phyloP scores from a whole-genome alignment of 2,113 vertebrate species.

The Peucedramus taeniatus region DNA sequence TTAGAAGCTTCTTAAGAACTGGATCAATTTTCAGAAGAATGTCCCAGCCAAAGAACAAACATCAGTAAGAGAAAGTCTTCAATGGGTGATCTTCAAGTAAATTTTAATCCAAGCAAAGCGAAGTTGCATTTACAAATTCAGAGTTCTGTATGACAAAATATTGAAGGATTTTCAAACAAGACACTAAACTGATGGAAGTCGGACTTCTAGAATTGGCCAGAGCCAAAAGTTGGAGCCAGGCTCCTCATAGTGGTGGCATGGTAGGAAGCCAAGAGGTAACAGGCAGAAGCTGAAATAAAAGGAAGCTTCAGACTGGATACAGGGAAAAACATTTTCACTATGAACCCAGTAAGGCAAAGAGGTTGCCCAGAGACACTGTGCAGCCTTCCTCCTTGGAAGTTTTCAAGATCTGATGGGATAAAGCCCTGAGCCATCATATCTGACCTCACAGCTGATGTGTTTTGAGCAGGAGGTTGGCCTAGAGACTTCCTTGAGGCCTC shows the following conservation, averaged over 20 bases:
- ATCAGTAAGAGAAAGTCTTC: not conserved
- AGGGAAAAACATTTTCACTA: not conserved
- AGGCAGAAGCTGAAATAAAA: not conserved
- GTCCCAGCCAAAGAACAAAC: not conserved
- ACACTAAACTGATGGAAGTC: not conserved
- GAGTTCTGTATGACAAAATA: not conserved
- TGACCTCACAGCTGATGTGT: not conserved
- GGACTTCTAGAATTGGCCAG: not conserved
- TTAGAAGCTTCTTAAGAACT: not conserved
- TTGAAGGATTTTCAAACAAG: not conserved
- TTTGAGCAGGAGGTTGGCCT: not conserved
- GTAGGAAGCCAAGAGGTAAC: not conserved
- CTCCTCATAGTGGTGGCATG: rapidly evolving
- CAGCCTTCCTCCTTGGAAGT: not conserved
- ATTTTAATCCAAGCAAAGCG: not conserved
- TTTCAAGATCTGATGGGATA: not conserved
- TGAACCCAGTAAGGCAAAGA: not conserved
- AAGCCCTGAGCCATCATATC: not conserved
- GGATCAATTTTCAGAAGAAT: not conserved
- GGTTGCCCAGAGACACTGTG: not conserved
- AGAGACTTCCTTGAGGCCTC: not conserved
- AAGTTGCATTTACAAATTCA: not conserved
- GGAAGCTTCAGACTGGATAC: not conserved
- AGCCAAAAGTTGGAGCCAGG: not conserved
- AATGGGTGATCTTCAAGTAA: not conserved